Evolutionary conservation across 2,797 vertebrate species (phyloP), one percentile per base, ranked within the genome.

Genomic region (Babyrousa celebensis): DNA sequence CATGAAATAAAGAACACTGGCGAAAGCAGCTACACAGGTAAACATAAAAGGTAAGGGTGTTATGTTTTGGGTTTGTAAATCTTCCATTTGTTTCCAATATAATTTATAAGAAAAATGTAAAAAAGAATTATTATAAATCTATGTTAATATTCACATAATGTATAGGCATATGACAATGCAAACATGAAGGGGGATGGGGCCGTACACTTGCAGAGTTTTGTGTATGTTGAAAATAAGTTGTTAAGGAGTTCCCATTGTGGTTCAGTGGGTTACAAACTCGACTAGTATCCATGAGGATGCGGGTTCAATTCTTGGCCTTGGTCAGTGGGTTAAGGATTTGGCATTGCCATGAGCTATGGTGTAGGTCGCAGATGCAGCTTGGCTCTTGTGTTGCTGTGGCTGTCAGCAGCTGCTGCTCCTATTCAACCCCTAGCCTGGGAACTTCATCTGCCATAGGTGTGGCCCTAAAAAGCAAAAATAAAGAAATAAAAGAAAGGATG

Each of bases 1-100:
- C 54, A 65, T 77, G 43, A 89, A 89, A 21, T 77, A 89, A 77
- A 65, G 21, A 60, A 86, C 36, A 86, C 32, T 86, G 85, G 63
- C 65, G 43, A 80, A 79, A 90, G 54, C 29, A 60, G 18, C 48
- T 83, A 84, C 43, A 40, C 3, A 65, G 25, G 58, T 29, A 91
- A 83, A 84, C 48, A 23, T 65, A 74, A 83, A 29, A 74, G 25
- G n/a, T 48, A 74, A 23, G 16, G 80, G 32, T 71, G 48, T 48
- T 74, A 9, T 65, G 63, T 54, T 54, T 91, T 74, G 63, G 40
- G 43, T 54, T 77, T 89, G 21, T 54, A 77, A 43, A 23, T 63
- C 62, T 40, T 27, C 78, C 40, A 36, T 60, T 82, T 62, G 5
- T 43, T 43, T 82, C 40, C 78, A 40, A 67, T 21, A 77, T 67